Evolutionary conservation across 1,140 invertebrate species (phyloP).

Genomic region (Panagrolaimus sp.): DNA sequence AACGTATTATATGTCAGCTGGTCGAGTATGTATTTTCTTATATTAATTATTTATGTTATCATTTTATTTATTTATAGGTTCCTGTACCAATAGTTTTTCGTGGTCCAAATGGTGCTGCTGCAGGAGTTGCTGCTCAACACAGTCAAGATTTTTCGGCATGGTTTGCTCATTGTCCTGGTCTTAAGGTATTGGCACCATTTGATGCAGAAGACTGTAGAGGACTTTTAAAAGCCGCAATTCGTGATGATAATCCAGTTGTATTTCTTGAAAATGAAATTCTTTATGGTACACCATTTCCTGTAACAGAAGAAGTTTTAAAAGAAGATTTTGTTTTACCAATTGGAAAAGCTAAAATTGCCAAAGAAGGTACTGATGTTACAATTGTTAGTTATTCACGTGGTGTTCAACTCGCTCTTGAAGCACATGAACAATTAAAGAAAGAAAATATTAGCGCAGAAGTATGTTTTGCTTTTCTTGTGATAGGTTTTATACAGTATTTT

Average conservation of each 20-base stretch:
- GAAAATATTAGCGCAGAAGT: slow-evolving; percentile 74
- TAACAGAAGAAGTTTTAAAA: slow-evolving; percentile 80
- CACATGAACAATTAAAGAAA: slow-evolving; percentile 74
- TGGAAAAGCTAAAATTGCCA: slow-evolving; percentile 90
- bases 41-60: not conserved
- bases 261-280: slow-evolving; percentile 92
- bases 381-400: slow-evolving; percentile 82
- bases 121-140: slow-evolving; percentile 96
- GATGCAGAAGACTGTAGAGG: slow-evolving; percentile 87
- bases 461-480: not conserved
- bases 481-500: slow-evolving; percentile 9
- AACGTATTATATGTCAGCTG: slow-evolving; percentile 98
- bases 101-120: slow-evolving; percentile 91
- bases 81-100: slow-evolving; percentile 95
- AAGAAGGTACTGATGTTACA: slow-evolving; percentile 80
- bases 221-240: slow-evolving; percentile 84
- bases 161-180: slow-evolving; percentile 90
- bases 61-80: slow-evolving; percentile 60
- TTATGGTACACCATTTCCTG: slow-evolving; percentile 81
- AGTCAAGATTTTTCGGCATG: slow-evolving; percentile 96
- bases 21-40: slow-evolving; percentile 64
- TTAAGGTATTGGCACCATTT: slow-evolving; percentile 88
- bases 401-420: slow-evolving; percentile 78
- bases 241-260: slow-evolving; percentile 75
- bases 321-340: slow-evolving; percentile 90